Evolutionary conservation across 2,113 vertebrate genomes (phyloP).

Genomic region (Alligator sinensis): DNA sequence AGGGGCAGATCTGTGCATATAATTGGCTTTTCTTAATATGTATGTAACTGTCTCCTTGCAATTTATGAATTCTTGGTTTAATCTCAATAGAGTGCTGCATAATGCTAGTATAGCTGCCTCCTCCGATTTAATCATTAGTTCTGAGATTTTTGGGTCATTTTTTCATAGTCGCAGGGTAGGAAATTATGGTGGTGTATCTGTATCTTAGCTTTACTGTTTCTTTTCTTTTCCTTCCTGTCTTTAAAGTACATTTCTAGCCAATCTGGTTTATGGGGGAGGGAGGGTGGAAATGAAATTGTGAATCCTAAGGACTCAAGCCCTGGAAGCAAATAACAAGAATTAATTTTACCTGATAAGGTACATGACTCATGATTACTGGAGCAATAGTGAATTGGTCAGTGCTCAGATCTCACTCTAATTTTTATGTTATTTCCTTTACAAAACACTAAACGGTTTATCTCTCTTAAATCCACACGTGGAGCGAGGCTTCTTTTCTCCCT

Average conservation of each 20-base stretch:
- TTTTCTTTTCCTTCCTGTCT: no score
- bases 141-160: neutral
- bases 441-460: no score
- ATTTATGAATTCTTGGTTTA: neutral
- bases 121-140: neutral
- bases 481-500: no score
- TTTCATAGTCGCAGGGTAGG: neutral
- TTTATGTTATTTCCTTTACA: neutral
- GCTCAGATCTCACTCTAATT: neutral
- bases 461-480: no score
- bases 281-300: no score
- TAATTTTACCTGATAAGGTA: no score
- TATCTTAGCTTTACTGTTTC: neutral
- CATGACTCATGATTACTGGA: no score
- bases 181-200: neutral
- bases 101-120: neutral
- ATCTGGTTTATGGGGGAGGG: no score
- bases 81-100: neutral
- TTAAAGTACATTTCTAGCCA: no score
- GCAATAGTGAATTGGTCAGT: neutral
- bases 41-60: neutral
- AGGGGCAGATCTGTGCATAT: neutral
- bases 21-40: neutral
- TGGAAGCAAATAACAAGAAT: no score
- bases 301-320: no score